These are phyloP conservation scores for Tanytarsus gracilentus DNA, from an alignment of 2,888 invertebrate genomes.

Conservation along the genomic window DNA sequence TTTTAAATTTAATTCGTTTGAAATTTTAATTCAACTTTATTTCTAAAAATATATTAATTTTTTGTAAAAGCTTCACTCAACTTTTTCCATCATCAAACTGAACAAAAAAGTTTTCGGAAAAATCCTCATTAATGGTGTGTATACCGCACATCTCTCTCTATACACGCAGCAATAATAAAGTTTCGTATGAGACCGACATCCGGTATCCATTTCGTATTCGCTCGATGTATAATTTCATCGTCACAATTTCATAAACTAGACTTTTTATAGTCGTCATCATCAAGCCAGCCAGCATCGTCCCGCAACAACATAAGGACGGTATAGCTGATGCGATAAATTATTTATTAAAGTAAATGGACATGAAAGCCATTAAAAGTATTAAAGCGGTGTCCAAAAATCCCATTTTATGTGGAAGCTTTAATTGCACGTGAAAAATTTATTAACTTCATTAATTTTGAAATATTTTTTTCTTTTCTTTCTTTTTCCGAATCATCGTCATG, in stretches of 20 bases:
- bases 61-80: too few species aligned
- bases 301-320: too few species aligned
- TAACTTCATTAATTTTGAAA: slow-evolving; percentile 25
- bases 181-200: background rate
- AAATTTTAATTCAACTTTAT: background rate
- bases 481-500: background rate
- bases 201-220: background rate
- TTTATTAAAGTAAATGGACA: slow-evolving; percentile 27
- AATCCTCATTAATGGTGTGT: background rate
- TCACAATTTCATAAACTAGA: background rate
- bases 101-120: too few species aligned
- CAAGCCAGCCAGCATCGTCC: too few species aligned
- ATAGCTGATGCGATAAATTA: slow-evolving; percentile 22
- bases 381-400: slow-evolving; percentile 22
- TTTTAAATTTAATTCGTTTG: too few species aligned
- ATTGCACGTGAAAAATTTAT: slow-evolving; percentile 27
- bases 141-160: background rate
- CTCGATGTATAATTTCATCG: background rate
- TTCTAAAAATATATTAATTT: too few species aligned
- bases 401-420: slow-evolving; percentile 16
- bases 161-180: background rate
- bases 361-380: slow-evolving; percentile 27
- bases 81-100: too few species aligned
- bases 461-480: background rate
- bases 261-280: too few species aligned